A percentile compares a stretch with the other conserved stretches of the same genome.
These are phyloP conservation scores for Macrosiphum euphorbiae DNA, from an alignment of 2,888 invertebrate species.

Conservation along the genomic window DNA sequence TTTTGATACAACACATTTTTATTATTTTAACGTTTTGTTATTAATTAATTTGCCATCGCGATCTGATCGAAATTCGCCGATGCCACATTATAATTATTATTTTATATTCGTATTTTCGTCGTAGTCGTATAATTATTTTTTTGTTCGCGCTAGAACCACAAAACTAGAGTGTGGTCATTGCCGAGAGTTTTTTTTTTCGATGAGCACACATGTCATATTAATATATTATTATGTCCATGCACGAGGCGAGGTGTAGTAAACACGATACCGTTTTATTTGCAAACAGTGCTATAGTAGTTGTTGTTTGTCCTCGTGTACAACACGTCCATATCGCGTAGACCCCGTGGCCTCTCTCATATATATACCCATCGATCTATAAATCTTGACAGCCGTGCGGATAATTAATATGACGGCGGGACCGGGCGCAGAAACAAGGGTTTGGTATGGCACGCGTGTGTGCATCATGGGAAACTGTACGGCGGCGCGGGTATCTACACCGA, in stretches of 20 bases:
- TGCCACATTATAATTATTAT: not conserved
- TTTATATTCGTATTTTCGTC: not conserved
- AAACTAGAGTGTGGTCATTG: not conserved
- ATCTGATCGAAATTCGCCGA: not conserved
- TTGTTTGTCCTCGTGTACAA: not conserved
- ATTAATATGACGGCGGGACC: constrained; percentile 53
- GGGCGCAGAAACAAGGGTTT: constrained; percentile 51
- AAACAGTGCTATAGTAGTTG: not conserved
- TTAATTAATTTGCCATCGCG: no score
- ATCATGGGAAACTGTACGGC: not conserved
- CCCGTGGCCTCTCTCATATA: not conserved
- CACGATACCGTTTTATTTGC: constrained; percentile 41
- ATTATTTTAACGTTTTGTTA: not conserved
- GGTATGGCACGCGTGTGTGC: constrained; percentile 40
- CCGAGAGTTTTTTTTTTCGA: not conserved
- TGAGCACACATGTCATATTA: not conserved
- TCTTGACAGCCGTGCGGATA: constrained; percentile 59
- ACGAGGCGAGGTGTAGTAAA: not conserved
- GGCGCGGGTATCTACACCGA: not conserved
- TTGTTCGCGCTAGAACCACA: not conserved
- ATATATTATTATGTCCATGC: not conserved
- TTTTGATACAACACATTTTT: not conserved
- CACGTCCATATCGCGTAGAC: not conserved
- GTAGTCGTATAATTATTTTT: not conserved
- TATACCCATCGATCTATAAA: constrained; percentile 44